Evolutionary conservation across 2,888 invertebrate species (phyloP), one percentile per base, ranked within the genome.

Genomic region (Phragmatobia fuliginosa): DNA sequence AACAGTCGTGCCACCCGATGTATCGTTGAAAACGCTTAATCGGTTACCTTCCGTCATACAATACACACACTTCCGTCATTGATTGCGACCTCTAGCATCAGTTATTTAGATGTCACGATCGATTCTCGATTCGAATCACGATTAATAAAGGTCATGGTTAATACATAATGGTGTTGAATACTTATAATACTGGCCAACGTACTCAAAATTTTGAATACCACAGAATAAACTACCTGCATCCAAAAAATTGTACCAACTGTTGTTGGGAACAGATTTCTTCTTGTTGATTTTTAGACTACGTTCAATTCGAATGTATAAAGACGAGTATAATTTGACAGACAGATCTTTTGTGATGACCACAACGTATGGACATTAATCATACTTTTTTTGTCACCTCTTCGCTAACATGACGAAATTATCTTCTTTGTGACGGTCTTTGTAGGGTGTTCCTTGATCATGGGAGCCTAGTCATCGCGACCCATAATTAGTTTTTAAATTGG

Each of bases 401-500:
- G 89, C 88, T 92, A 93, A 93, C 92, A 93, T 91, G 93, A 91
- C 91, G 90, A 92, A 91, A 91, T 93, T 90, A 91, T 92, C 87
- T 91, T 92, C 91, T 91, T 92, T 91, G 91, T 90, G 86, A 81
- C 81, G 85, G 87, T 56, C 84, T 85, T 90, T 87, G 87, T 88
- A 87, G 92, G 92, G 91, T 88, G 90, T 87, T 90, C 84, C 90
- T 90, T 87, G 87, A 86, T 87, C 90, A 88, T 90, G 89, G 87
- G 87, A 87, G 90, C 87, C 92, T 91, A 93, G 93, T 93, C 93
- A 91, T 91, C 89, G 88, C 85, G 86, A 86, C 85, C 87, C 89
- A 89, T 94, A 92, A 95, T 95, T 94, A 95, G 92, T 93, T 95
- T 94, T 93, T 91, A 93, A 94, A 94, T 95, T 94, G 94, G 94